Evolutionary conservation across 1,140 invertebrate genomes (phyloP), one percentile per base, ranked within the genome.

Genomic region (Drosophila carrolli): DNA sequence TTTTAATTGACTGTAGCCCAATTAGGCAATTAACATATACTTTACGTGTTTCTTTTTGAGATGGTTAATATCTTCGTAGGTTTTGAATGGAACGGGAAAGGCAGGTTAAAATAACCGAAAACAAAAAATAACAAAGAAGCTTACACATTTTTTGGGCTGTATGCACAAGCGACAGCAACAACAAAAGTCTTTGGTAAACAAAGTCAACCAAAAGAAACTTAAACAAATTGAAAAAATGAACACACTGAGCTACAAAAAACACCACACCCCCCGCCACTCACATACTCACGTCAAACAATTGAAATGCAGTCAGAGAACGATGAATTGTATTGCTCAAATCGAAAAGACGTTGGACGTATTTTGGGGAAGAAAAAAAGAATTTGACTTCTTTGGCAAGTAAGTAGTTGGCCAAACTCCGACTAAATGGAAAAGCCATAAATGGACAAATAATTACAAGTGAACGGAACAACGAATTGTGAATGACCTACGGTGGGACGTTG

Each of bases 401-500:
- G 7, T 48, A 29, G 23, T 48, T 29, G 48, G 29, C 9, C 29
- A 16, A 14, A 16, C 58, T 38, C 11, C 13, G 8, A 19, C 23
- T 0, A 14, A 48, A 29, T 5, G 19, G 13, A 8, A 48, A n/a
- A 14, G 14, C 14, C 13, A 11, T 11, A 5, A 29, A 19, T 40
- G 23, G n/a, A 11, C 7, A 53, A 10, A n/a, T 35, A 6, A 23
- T 10, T 16, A 27, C 0, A 32, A 68, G 14, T 14, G 38, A 70
- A 70, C 48, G 63, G 62, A 70, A 70, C 50, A 70, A 68, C 66
- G 66, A 68, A 56, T 16, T 32, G 62, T 23, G 35, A 68, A 32
- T 68, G 10, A 38, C 40, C 66, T 67, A 41, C 10, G 9, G 19
- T 5, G 10, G 16, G 13, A 13, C 29, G 19, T 29, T 35, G 14